Base-by-base conservation (phyloP, 2,113 vertebrate genomes). In the Pteruthius melanotis region DNA sequence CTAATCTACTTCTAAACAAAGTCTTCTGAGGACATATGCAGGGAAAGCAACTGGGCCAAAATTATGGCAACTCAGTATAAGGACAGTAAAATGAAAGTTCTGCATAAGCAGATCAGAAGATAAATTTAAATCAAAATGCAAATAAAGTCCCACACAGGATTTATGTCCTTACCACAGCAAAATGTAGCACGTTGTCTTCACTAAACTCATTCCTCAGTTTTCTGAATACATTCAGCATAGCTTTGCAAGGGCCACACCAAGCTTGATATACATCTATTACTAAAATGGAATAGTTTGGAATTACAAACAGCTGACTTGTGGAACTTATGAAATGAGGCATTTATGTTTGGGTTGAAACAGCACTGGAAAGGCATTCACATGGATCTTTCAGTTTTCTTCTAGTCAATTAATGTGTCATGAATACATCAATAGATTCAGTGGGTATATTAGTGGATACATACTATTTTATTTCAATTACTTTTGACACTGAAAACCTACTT, bases 231-330 rank as follows among this genome's bases (percentile, higher is more conserved):
- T 60, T 37, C 42, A 94, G 26, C 49, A 98, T 94, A 45, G 98
- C 98, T 98, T 98, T 98, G 96, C 98, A 98, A 78, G 98, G 98
- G 76, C 98, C 98, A 77, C 98, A 98, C 98, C 98, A 98, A 79
- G 97, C 95, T 91, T 97, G 97, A 81, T 98, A 97, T 30, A 98
- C 97, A 53, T 98, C 98, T 47, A 98, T 96, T 52, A 98, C 98
- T 93, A 72, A 60, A 96, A 92, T 33, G 18, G 9, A 85, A 57
- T 47, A 39, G n/a, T 47, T 83, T 42, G 27, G 70, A 56, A 39
- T 94, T 74, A 89, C 6, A 79, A 33, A 47, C 7, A 59, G 45
- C 7, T 59, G 6, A 63, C 24, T 60, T 24, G 35, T 30, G 49
- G 26, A 76, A 63, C 7, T 49, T 66, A 15, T 2, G 16, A 61